phyloP scores from a whole-genome alignment of 1,140 invertebrate species.

The Archivesica marissinica region DNA sequence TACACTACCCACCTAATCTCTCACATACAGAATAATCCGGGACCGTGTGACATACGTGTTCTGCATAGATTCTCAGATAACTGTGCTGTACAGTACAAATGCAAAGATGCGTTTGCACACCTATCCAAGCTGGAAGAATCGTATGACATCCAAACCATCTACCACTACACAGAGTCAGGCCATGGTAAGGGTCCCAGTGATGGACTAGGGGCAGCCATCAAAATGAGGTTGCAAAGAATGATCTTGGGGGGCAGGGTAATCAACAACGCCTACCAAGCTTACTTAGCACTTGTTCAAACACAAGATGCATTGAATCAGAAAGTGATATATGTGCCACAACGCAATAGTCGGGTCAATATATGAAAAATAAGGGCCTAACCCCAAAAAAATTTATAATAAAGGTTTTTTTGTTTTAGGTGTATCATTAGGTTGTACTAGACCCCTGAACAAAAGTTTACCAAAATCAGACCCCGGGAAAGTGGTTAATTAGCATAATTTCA shows the following conservation, averaged over 20 bases:
- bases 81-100: conserved; percentile 52
- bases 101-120: conserved; percentile 38
- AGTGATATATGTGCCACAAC: conserved; percentile 35
- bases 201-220: conserved; percentile 33
- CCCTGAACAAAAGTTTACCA: no score
- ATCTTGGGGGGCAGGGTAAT: conserved; percentile 25
- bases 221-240: conserved; percentile 24
- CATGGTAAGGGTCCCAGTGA: conserved; percentile 49
- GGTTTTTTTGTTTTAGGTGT: no score
- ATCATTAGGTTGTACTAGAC: no score
- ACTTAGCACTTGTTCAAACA: conserved; percentile 15
- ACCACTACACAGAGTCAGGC: conserved; percentile 37
- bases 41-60: neutral
- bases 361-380: no score
- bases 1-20: conserved; percentile 24
- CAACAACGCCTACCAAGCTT: conserved; percentile 42
- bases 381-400: no score
- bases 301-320: neutral
- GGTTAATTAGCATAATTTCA: no score
- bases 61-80: conserved; percentile 53
- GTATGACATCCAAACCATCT: conserved; percentile 1
- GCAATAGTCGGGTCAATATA: no score
- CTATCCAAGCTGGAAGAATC: neutral
- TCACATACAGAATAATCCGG: conserved; percentile 41
- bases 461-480: no score